Conservation (phyloP, 92 coral and sea anemone genomes). For the Muricea muricata region DNA sequence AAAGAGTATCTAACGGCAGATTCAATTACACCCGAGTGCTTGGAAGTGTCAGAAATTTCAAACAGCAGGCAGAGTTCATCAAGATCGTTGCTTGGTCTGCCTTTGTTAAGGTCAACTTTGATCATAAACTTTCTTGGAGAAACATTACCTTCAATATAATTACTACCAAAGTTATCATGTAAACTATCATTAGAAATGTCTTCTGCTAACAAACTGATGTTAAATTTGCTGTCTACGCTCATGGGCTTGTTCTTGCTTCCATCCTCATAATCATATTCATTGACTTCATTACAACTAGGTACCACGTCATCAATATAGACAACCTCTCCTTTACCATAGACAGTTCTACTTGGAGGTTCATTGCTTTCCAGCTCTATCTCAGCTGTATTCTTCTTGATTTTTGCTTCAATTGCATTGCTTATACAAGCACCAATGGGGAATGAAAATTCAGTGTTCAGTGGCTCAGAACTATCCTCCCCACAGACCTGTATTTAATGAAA, state of each 20-base stretch:
- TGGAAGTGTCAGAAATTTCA: background rate
- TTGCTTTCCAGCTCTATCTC: background rate
- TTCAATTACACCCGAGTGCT: background rate
- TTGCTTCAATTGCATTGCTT: background rate
- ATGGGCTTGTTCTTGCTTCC: background rate
- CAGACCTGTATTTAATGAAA: background rate
- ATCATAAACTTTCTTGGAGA: background rate
- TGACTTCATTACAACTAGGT: background rate
- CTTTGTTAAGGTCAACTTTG: background rate
- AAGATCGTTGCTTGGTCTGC: background rate
- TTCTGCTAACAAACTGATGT: background rate
- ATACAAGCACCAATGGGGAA: background rate
- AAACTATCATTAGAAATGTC: background rate
- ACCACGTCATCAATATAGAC: background rate
- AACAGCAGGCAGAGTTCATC: background rate
- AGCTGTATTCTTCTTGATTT: background rate
- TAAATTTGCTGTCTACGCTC: background rate
- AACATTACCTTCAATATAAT: background rate
- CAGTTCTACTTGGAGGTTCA: background rate
- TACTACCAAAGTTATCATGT: background rate
- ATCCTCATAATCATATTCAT: background rate
- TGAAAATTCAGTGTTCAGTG: background rate
- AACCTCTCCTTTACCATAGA: background rate
- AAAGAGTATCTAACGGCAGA: background rate
- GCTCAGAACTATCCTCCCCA: background rate